Base-by-base conservation (phyloP, 2,113 vertebrate genomes). In the Eulacestoma nigropectus region DNA sequence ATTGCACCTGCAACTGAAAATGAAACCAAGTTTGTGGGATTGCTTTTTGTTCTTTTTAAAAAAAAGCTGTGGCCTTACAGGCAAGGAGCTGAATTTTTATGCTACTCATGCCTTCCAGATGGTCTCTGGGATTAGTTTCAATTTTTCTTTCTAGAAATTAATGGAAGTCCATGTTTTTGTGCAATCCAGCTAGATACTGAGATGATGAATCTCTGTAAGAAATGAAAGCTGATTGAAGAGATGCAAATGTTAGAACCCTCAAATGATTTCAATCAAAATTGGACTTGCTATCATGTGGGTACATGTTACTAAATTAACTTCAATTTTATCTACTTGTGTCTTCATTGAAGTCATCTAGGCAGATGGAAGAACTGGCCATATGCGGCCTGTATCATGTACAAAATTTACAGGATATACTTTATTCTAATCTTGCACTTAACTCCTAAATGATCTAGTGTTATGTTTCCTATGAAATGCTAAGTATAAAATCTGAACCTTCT, bases 351-450 rank as follows among this genome's bases (percentile, higher is more conserved):
- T 95, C 87, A 65, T 93, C 72, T 56, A 94, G 93, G 95, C 96
- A 97, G 92, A 96, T 97, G 95, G 96, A 95, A 95, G 77, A 85
- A 87, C 80, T 96, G 95, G 89, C 95, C 94, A 87, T 97, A 97
- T 95, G 90, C 16, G 93, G 90, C 62, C 90, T 91, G 37, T 95
- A 89, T 60, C 56, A 55, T 87, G 74, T 7, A 89, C 37, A 83
- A 89, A 94, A 89, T 84, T 27, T 92, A 77, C 46, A 91, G 84
- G 67, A 44, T 85, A 80, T 85, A 74, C 74, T 92, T 92, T 72
- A 44, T 69, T 94, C 82, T 94, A 82, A 87, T 92, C 78, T 77
- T 59, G 29, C 4, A 3, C 78, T 93, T 95, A 97, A 87, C 84
- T 88, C 63, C 84, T 87, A 80, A 94, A 29, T 62, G 39, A 57